Evolutionary conservation across 2,797 vertebrate genomes (phyloP), one percentile per base, ranked within the genome.

Genomic region (Kryptopterus vitreolus): DNA sequence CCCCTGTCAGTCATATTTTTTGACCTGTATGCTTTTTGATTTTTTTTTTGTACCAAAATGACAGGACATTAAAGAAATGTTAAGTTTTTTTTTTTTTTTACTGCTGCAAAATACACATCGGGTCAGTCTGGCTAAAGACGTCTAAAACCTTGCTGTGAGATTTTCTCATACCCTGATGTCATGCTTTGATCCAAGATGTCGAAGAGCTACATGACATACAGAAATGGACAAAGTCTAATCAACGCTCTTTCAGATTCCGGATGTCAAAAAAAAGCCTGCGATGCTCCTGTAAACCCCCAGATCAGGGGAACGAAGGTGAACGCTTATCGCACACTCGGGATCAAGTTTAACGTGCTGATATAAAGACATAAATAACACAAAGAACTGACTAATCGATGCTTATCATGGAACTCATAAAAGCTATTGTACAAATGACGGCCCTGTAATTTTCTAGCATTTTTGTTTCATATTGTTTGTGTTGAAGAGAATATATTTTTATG

Each of bases 261-360:
- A 0, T 72, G 11, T 72, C 20, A 55, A 72, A 55, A 55, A 72
- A 55, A 33, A 33, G 29, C n/a, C 50, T 20, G 46, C 3, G 8
- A 31, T 31, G 68, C 26, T 71, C n/a, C 2, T 71, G 50, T 53
- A 53, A 29, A 55, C 35, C 20, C 11, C 13, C 29, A 55, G 69
- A 35, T 53, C 26, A 33, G 20, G n/a, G n/a, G n/a, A n/a, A n/a
- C n/a, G n/a, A n/a, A 72, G 20, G 8, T 8, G 50, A 35, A 20
- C 9, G 29, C 11, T 55, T 22, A 55, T n/a, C 35, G n/a, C 18
- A n/a, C 0, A 29, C 9, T 52, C 6, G 3, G 68, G n/a, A 5
- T 70, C 29, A 53, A 71, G 69, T 33, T 22, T 71, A 53, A 71
- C 33, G 38, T 22, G 4, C 29, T 71, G 33, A 20, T 68, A 71